These are phyloP conservation scores for Amphiduros pacificus DNA, from an alignment of 2,888 invertebrate species.

Conservation along the genomic window DNA sequence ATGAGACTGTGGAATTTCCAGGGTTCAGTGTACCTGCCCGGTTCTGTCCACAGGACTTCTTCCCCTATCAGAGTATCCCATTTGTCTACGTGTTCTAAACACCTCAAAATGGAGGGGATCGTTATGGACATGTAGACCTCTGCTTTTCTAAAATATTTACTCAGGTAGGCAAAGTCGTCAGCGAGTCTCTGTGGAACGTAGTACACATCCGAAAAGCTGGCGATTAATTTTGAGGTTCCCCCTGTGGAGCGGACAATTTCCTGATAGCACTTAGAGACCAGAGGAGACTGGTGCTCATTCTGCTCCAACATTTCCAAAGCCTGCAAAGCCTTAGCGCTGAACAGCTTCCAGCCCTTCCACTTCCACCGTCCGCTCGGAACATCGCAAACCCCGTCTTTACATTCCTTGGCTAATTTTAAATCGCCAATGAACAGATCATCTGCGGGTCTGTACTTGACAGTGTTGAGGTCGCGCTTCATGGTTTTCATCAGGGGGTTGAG, in stretches of 20 bases:
- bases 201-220: slow-evolving; percentile 30
- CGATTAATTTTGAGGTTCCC: slow-evolving; percentile 16
- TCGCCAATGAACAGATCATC: slow-evolving; percentile 25
- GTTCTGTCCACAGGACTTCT: too few relatives aligned
- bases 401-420: slow-evolving; percentile 21
- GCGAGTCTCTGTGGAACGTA: slow-evolving; percentile 28
- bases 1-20: slow-evolving; percentile 22
- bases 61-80: slow-evolving; percentile 14
- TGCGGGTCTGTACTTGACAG: slow-evolving; percentile 23
- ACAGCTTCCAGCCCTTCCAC: slow-evolving; percentile 32
- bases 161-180: slow-evolving; percentile 18
- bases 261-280: slow-evolving; percentile 17
- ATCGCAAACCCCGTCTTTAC: slow-evolving; percentile 30
- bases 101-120: slow-evolving; percentile 25
- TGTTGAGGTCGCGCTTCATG: too few relatives aligned
- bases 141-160: slow-evolving; percentile 22
- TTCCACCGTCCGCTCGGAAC: slow-evolving; percentile 20
- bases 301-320: slow-evolving; percentile 9
- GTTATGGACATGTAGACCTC: slow-evolving; percentile 32
- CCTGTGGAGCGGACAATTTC: slow-evolving; percentile 21
- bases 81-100: slow-evolving; percentile 16
- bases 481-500: slow-evolving; percentile 7
- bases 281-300: not conserved
- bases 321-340: slow-evolving; percentile 12
- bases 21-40: too few relatives aligned